Evolutionary conservation across 2,888 invertebrate species (phyloP), one percentile per base, ranked within the genome.

Genomic region (Melikaiella ostensackeni): DNA sequence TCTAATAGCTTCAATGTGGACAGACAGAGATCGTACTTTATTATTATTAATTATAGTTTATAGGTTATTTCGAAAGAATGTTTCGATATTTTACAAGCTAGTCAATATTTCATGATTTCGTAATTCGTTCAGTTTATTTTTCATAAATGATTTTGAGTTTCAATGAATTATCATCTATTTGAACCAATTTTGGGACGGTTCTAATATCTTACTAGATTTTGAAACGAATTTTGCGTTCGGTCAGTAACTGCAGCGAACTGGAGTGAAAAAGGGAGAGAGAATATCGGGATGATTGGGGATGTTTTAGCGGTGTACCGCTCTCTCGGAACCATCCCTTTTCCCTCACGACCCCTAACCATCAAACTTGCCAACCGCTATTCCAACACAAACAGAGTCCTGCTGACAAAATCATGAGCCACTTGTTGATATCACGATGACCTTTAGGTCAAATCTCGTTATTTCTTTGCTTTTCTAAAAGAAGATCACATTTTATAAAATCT

Each of bases 401-500:
- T 90, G 89, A 90, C 89, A 89, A 89, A 90, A 90, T 90, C 90
- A 90, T 88, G 89, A 89, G 87, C 88, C 90, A 90, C 90, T 89
- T 90, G 90, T 90, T 90, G 90, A 89, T 89, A 84, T 84, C 64
- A 62, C 84, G 86, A 89, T 89, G 87, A 88, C 86, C 82, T 63
- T 62, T 59, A 55, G 46, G 19, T n/a, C 11, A 61, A 21, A 59
- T 38, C 35, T n/a, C 70, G 13, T 16, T 27, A 16, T 1, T 59
- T 21, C 46, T 59, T 55, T n/a, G 9, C 19, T 11, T 24, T 30
- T 66, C 24, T 42, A 19, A 42, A n/a, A 62, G 8, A 8, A 9
- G 8, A 8, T 2, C 8, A n/a, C 7, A n/a, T 50, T 13, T 13
- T 38, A 11, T 2, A 13, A 38, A 38, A 13, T 38, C 38, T 38